Percentiles rank a stretch among this genome's conserved stretches.
Conservation (phyloP, 2,797 vertebrate genomes). For the Neoniphon sammara region DNA sequence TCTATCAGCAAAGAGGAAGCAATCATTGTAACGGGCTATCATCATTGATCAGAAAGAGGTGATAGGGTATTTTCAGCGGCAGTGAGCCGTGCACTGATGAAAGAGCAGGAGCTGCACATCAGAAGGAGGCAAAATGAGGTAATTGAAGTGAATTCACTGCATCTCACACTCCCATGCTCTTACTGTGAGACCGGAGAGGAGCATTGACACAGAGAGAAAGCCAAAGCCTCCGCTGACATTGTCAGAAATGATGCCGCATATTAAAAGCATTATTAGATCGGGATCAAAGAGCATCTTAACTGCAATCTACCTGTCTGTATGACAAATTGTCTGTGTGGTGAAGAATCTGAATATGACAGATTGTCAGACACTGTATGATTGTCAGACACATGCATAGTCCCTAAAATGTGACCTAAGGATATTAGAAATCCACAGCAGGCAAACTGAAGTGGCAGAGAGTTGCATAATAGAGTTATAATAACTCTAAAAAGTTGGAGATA, state of each 20-base stretch:
- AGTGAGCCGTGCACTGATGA: constrained; percentile 18
- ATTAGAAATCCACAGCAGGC: too few species aligned
- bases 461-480: too few species aligned
- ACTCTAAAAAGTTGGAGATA: too few species aligned
- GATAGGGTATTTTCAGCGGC: constrained; percentile 3
- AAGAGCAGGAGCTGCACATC: constrained; percentile 42
- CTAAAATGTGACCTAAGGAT: too few species aligned
- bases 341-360: not conserved
- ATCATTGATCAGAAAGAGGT: constrained; percentile 27
- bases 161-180: constrained; percentile 35
- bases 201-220: constrained; percentile 7
- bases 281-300: constrained; percentile 45
- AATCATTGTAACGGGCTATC: constrained; percentile 32
- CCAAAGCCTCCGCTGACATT: constrained; percentile 22
- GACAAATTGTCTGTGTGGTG: constrained; percentile 20
- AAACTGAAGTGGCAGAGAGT: too few species aligned
- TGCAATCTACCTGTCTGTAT: constrained; percentile 31
- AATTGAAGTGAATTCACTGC: constrained; percentile 38
- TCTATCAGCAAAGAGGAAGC: constrained; percentile 18
- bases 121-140: constrained; percentile 28
- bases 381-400: too few species aligned
- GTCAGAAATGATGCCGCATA: constrained; percentile 35
- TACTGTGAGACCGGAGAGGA: constrained; percentile 15
- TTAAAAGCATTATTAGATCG: constrained; percentile 36
- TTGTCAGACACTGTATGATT: not conserved